Percentiles rank a stretch among this genome's conserved stretches.
Evolutionary conservation across 2,888 invertebrate species (phyloP).

Genomic region (Bombylius discolor): DNA sequence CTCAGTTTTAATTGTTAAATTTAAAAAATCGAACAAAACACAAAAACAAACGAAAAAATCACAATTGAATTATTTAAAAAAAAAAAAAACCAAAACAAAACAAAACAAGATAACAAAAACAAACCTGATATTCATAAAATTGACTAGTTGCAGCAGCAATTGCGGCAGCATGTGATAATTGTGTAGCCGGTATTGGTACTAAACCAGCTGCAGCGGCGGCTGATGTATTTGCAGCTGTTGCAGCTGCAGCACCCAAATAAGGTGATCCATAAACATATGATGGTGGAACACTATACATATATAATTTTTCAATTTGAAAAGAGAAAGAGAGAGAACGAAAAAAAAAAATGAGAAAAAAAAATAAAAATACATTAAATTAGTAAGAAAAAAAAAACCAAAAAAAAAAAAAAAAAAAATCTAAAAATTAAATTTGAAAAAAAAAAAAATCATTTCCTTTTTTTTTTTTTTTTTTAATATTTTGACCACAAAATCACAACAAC

Average conservation of each 20-base stretch:
- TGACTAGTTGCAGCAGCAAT: conserved; percentile 66
- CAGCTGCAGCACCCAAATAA: conserved; percentile 47
- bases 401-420: too few species aligned
- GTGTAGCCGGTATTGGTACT: conserved; percentile 50
- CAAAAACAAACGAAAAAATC: too few species aligned
- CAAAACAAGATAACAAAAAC: neutral
- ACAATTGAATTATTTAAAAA: neutral
- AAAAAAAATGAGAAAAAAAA: neutral
- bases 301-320: neutral
- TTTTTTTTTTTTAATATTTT: conserved; percentile 2
- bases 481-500: conserved; percentile 4
- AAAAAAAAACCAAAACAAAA: too few species aligned
- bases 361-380: neutral
- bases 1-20: too few species aligned
- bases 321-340: neutral
- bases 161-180: conserved; percentile 60
- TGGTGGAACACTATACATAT: conserved; percentile 50
- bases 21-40: too few species aligned
- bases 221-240: conserved; percentile 16
- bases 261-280: conserved; percentile 68
- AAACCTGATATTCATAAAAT: conserved; percentile 62
- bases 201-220: conserved; percentile 46
- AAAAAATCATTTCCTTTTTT: neutral
- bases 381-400: neutral
- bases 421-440: too few species aligned